Percentiles rank a stretch among this genome's conserved stretches.
These are phyloP conservation scores for Theropithecus gelada DNA, from an alignment of 2,113 vertebrate species.

Conservation along the genomic window DNA sequence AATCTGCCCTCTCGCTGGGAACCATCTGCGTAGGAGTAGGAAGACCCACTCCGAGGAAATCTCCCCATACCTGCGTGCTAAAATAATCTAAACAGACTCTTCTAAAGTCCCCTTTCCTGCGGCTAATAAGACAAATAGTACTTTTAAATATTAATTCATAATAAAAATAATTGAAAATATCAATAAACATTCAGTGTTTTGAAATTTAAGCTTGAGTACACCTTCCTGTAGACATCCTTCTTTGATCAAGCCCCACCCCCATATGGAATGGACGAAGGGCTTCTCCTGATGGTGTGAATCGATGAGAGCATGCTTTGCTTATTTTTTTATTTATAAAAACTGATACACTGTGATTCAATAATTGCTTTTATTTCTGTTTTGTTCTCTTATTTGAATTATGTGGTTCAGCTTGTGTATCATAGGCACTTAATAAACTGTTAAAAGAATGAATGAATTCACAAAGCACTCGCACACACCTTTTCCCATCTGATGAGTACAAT, in stretches of 20 bases:
- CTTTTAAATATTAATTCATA: not conserved
- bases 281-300: not conserved
- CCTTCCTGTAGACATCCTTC: not conserved
- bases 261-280: accelerated
- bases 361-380: not conserved
- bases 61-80: not conserved
- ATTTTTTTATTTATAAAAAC: not conserved
- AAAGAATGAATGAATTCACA: not conserved
- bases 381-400: not conserved
- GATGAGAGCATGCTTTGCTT: not conserved
- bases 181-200: not conserved
- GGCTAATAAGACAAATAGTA: not conserved
- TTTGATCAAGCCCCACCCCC: accelerated
- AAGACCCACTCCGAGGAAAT: not conserved
- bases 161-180: not conserved
- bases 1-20: conserved; percentile 62
- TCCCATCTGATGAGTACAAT: not conserved
- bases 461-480: not conserved
- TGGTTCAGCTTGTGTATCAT: not conserved
- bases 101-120: not conserved
- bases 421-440: not conserved
- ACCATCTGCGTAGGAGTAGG: not conserved
- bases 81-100: not conserved
- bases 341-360: not conserved
- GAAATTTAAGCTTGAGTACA: not conserved